These are phyloP conservation scores for Sakesphorus luctuosus DNA, from an alignment of 2,113 vertebrate genomes.

Conservation along the genomic window DNA sequence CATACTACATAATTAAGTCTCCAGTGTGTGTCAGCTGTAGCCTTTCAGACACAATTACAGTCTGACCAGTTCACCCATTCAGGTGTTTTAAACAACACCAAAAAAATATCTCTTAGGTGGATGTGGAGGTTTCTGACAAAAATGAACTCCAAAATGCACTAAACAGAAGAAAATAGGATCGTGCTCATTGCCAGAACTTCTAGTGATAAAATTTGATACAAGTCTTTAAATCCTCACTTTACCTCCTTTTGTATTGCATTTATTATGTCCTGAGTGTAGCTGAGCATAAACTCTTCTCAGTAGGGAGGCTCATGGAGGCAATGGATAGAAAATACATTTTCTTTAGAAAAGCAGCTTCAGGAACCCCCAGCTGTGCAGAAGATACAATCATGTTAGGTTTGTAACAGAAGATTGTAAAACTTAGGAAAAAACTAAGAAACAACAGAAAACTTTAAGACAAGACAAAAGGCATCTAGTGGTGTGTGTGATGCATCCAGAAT, in stretches of 20 bases:
- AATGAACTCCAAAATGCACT: neutral
- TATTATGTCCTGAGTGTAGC: constrained; percentile 39
- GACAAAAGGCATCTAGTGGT: neutral
- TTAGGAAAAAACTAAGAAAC: neutral
- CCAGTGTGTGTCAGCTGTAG: constrained; percentile 38
- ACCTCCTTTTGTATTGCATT: constrained; percentile 8
- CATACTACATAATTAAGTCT: constrained; percentile 57
- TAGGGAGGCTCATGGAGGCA: constrained; percentile 29
- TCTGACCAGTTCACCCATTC: constrained; percentile 49
- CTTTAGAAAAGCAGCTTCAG: constrained; percentile 25
- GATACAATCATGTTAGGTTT: neutral
- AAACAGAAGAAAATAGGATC: neutral
- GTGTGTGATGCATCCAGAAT: neutral
- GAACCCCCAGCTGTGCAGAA: constrained; percentile 55
- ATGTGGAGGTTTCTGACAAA: neutral
- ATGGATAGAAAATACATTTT: constrained; percentile 55
- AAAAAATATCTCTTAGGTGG: neutral
- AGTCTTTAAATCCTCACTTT: constrained; percentile 1
- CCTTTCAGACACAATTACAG: constrained; percentile 38
- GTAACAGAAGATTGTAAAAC: constrained; percentile 17
- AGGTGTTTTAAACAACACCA: neutral
- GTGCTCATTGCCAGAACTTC: neutral
- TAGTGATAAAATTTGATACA: neutral
- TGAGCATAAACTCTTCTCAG: constrained; percentile 54
- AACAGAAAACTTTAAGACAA: constrained; percentile 5